Evolutionary conservation across 1,140 invertebrate genomes (phyloP), one percentile per base, ranked within the genome.

Genomic region (Bombyx mandarina): DNA sequence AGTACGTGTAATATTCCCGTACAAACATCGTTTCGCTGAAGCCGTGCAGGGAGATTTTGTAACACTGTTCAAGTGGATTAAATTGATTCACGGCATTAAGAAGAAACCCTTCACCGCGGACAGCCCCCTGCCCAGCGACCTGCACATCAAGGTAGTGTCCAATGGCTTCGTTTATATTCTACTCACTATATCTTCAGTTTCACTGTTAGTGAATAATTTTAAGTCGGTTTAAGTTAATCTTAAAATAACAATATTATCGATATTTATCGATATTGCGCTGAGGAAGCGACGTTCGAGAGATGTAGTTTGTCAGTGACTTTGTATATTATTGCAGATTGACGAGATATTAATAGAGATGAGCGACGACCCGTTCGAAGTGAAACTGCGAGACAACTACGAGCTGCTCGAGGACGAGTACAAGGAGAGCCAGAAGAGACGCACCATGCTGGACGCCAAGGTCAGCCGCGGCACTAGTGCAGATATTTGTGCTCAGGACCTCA

Each of bases 331-430:
- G 52, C 62, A 94, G 93, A 90, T 95, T 18, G 94, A 94, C 77
- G 93, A 94, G 67, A 93, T 97, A 76, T 77, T 94, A 3, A 92
- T 99, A 58, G 96, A 99, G 88, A 92, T 99, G 79, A 94, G 94
- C 63, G 98, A 99, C 82, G 98, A 99, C 92, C 97, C 97, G 1
- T 99, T 99, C 79, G 98, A 99, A 89, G 97, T 99, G 0, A 97
- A 96, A 74, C 88, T 99, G 3, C 91, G 97, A 2, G 96, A 99
- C 71, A 99, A 99, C 82, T 99, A 97, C 81, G 97, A 99, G 75
- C 88, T 99, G 0, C 76, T 99, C 22, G 97, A 97, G 74, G 98
- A 99, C 78, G 98, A 99, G 83, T 98, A 97, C 69, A 94, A 96
- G 71, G 98, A 99, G 77, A 97, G 95, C 75, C 89, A 97, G 62